Percentiles rank a stretch among this genome's conserved stretches.
Conservation (phyloP, 2,113 vertebrate species). For the Hucho hucho region DNA sequence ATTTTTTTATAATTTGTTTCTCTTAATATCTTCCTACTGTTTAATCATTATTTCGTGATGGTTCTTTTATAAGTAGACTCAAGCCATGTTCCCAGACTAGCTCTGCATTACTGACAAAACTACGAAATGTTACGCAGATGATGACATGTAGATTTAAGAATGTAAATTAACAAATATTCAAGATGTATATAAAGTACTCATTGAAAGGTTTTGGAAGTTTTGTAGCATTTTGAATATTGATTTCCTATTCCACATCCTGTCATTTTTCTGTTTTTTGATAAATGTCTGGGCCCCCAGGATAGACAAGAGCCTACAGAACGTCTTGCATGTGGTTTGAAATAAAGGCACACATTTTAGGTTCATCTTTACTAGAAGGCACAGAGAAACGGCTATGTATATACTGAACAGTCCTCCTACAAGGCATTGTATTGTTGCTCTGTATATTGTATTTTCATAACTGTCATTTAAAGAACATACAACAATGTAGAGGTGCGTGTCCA, state of each 20-base stretch:
- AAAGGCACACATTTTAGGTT: slow-evolving; percentile 49
- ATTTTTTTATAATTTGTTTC: slow-evolving; percentile 42
- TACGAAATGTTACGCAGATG: slow-evolving; percentile 62
- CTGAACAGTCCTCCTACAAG: slow-evolving; percentile 50
- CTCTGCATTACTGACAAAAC: slow-evolving; percentile 18
- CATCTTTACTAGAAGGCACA: slow-evolving; percentile 43
- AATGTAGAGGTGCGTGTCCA: slow-evolving; percentile 49
- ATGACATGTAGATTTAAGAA: slow-evolving; percentile 74
- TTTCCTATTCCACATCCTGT: slow-evolving; percentile 47
- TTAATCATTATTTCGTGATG: slow-evolving; percentile 59
- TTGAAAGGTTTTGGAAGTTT: slow-evolving; percentile 72
- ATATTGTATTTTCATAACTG: slow-evolving; percentile 74
- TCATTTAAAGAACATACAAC: slow-evolving; percentile 70
- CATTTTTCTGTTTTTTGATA: slow-evolving; percentile 3
- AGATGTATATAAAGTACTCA: slow-evolving; percentile 79
- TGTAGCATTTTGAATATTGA: slow-evolving; percentile 54
- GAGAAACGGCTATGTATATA: slow-evolving; percentile 54
- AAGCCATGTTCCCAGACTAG: slow-evolving; percentile 32
- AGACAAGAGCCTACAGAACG: slow-evolving; percentile 35
- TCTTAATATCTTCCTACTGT: slow-evolving; percentile 43
- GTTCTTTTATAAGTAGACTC: slow-evolving; percentile 57
- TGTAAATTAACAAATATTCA: slow-evolving; percentile 71
- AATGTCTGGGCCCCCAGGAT: slow-evolving; percentile 15
- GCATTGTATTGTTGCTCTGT: slow-evolving; percentile 70
- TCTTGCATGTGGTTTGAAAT: slow-evolving; percentile 55